A percentile compares a stretch with the other conserved stretches of the same genome.
Conservation (phyloP, 2,797 vertebrate genomes). For the Sparidentex hasta region DNA sequence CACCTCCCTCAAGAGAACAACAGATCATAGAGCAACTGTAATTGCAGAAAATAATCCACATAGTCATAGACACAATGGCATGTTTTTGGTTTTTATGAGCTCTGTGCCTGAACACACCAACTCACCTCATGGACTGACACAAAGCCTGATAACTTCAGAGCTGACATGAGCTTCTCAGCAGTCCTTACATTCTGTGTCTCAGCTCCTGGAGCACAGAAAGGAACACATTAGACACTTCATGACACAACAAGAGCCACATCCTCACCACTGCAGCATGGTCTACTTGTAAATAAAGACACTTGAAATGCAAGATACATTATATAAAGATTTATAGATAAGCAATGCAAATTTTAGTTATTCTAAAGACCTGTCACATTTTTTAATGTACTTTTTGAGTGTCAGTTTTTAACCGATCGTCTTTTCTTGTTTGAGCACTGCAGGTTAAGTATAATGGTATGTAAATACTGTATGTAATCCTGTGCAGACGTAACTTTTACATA, state of each 20-base stretch:
- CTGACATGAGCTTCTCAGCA: slow-evolving; percentile 57
- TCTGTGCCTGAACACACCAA: background rate
- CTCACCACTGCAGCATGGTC: background rate
- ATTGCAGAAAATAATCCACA: background rate
- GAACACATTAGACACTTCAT: background rate
- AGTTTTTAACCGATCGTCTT: too few species aligned
- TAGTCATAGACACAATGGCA: background rate
- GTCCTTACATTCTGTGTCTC: slow-evolving; percentile 58
- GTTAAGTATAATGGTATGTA: too few species aligned
- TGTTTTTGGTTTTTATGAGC: background rate
- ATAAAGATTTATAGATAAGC: background rate
- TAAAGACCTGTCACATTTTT: background rate
- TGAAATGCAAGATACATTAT: background rate
- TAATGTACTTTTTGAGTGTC: too few species aligned
- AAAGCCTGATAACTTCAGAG: slow-evolving; percentile 76
- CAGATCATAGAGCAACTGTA: background rate
- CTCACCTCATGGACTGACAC: slow-evolving; percentile 69
- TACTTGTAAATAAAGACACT: background rate
- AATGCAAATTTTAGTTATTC: background rate
- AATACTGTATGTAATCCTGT: too few species aligned
- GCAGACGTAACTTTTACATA: too few species aligned
- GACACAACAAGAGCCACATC: background rate
- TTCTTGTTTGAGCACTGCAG: too few species aligned
- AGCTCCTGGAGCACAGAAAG: slow-evolving; percentile 35
- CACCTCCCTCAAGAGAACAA: background rate